Evolutionary conservation across 2,113 vertebrate species (phyloP), one percentile per base, ranked within the genome.

Genomic region (Bos javanicus): DNA sequence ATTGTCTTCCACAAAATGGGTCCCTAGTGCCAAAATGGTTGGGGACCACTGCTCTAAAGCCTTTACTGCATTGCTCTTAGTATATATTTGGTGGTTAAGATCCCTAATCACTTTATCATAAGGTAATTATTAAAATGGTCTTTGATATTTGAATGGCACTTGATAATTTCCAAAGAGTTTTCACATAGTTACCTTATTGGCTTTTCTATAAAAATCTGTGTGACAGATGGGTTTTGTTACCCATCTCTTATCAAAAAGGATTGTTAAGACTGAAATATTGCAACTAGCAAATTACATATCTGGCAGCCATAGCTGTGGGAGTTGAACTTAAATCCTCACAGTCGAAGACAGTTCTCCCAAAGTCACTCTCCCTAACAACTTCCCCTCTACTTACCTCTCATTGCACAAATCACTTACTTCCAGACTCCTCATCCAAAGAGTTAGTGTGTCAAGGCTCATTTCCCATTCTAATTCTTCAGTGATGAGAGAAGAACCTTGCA

Each of bases 141-240:
- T 90, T 94, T 97, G 11, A n/a, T 87, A 84, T 87, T 90, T 97
- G 33, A 96, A 74, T 92, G 76, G 1, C 39, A 36, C 28, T 94
- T 94, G 19, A 87, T 84, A 64, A 54, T 92, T 97, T 92, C 25
- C 25, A 74, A 39, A 76, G 28, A 15, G 1, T 85, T 95, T 94
- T 57, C 8, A 62, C 39, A 62, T 54, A 71, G 64, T 87, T 67
- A 23, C 43, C 25, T 78, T 92, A 62, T 28, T 86, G 12, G 2
- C 52, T n/a, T 95, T 95, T 89, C 13, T 90, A 9, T 57, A 74
- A 96, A 74, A 97, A 62, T 13, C 0, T 84, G 0, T n/a, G 43
- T 87, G 52, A 64, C n/a, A 85, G 33, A 5, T 57, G 71, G 23
- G 80, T 91, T 96, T 94, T 64, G 50, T 83, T 80, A 43, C 16